phyloP scores from a whole-genome alignment of 2,113 vertebrate species.

The Brachirus orientalis region DNA sequence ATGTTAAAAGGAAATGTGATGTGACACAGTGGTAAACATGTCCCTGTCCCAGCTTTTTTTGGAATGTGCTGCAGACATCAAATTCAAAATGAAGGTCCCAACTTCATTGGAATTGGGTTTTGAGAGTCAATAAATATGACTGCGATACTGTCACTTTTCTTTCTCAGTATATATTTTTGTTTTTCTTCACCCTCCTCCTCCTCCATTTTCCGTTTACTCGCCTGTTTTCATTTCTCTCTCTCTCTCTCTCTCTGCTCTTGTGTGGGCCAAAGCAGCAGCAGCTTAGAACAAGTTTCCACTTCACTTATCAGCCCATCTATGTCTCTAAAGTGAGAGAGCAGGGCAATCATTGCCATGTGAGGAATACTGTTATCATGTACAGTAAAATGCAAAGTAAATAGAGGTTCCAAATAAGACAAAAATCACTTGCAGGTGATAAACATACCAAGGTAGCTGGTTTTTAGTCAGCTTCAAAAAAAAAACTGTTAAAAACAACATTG shows the following conservation, averaged over 20 bases:
- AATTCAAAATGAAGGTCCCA: too few species aligned
- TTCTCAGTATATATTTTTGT: conserved; percentile 10
- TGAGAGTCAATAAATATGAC: too few species aligned
- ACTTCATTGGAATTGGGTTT: too few species aligned
- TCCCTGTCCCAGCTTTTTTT: too few species aligned
- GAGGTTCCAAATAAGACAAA: conserved; percentile 63
- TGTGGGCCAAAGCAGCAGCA: conserved; percentile 68
- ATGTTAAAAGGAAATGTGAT: too few species aligned
- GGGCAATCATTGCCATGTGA: conserved; percentile 77
- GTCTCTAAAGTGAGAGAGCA: conserved; percentile 71
- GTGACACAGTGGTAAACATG: too few species aligned
- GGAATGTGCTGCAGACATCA: too few species aligned
- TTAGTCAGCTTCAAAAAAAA: too few species aligned
- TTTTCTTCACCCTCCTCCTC: conserved; percentile 2
- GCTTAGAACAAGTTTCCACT: conserved; percentile 76
- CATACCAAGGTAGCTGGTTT: conserved; percentile 37
- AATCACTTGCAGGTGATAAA: conserved; percentile 69
- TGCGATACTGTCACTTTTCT: conserved; percentile 1
- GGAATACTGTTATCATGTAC: conserved; percentile 64
- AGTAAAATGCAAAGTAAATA: conserved; percentile 59
- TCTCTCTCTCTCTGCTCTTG: conserved; percentile 50
- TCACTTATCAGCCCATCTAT: conserved; percentile 75
- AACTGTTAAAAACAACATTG: too few species aligned
- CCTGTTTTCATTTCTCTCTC: conserved; percentile 44
- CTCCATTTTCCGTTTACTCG: conserved; percentile 24